Conservation (phyloP, 2,797 vertebrate species). For the Enteromius paludinosus region DNA sequence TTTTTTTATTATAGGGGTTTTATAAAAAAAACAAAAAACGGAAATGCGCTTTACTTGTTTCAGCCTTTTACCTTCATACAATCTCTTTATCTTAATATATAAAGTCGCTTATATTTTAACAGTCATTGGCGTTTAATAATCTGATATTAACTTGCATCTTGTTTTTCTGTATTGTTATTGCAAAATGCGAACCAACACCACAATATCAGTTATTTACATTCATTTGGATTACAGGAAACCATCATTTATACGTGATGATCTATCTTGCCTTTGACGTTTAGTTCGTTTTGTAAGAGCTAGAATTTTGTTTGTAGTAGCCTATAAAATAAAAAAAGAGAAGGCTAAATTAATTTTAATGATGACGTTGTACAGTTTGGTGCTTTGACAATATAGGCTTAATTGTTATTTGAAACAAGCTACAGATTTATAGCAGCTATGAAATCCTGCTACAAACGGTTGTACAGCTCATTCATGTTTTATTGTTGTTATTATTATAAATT, state of each 20-base stretch:
- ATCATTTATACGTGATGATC: background rate
- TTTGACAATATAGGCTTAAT: background rate
- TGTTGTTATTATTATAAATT: background rate
- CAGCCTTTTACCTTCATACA: background rate
- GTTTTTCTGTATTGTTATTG: background rate
- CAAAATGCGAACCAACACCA: background rate
- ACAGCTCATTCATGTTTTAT: background rate
- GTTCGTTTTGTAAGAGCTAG: background rate
- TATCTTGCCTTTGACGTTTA: background rate
- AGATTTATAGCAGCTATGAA: background rate
- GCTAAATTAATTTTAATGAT: background rate
- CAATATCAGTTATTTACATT: background rate
- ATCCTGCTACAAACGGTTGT: background rate
- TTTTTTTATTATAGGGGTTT: background rate
- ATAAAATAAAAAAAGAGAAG: background rate
- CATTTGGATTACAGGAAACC: background rate
- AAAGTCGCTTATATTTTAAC: background rate
- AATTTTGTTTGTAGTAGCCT: background rate
- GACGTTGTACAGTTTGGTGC: background rate
- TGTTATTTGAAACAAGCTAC: background rate
- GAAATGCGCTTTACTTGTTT: background rate
- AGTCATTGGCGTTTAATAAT: background rate
- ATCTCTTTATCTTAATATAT: background rate
- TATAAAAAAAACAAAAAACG: background rate
- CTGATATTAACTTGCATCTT: background rate